Evolutionary conservation across 2,888 invertebrate genomes (phyloP), one percentile per base, ranked within the genome.

Genomic region (Drosophila borborema): DNA sequence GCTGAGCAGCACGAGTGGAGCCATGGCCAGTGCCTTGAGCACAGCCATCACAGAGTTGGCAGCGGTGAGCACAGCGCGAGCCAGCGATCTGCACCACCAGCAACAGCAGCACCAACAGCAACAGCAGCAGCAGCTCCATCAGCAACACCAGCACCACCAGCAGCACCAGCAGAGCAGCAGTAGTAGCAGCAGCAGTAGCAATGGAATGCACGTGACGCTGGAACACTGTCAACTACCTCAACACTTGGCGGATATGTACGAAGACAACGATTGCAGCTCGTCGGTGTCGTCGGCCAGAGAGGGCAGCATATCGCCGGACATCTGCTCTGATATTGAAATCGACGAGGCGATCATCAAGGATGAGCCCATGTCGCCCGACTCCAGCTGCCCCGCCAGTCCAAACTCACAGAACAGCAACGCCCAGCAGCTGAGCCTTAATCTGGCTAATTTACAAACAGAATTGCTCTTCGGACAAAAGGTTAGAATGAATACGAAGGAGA

Each of bases 341-440:
- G 93, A 93, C 75, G 92, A 92, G 70, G 86, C 92, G 63, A 90
- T 90, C 82, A 96, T 97, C 82, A 97, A 97, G 93, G 95, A 96
- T 65, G 97, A 97, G 90, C 97, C 97, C 62, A 94, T 95, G 86
- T 97, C 96, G 72, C 96, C 96, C 16, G 94, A 95, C 34, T 96
- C 96, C 20, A 96, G 96, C 72, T 96, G 96, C 91, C 96, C 96
- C 36, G 95, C 96, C 61, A 96, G 96, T 65, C 96, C 96, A 46
- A 87, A 89, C 18, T 85, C 89, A 53, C 82, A 93, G 55, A 82
- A 65, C 45, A 77, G 86, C 72, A 86, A 68, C 63, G 80, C 84
- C 28, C 80, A 83, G 56, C 89, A 88, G 73, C 80, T 92, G 20
- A 92, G 90, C 64, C 76, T 92, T 9, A 92, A 89, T 64, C 86